These are phyloP conservation scores for Erebia palarica DNA, from an alignment of 2,888 invertebrate species.

Conservation along the genomic window DNA sequence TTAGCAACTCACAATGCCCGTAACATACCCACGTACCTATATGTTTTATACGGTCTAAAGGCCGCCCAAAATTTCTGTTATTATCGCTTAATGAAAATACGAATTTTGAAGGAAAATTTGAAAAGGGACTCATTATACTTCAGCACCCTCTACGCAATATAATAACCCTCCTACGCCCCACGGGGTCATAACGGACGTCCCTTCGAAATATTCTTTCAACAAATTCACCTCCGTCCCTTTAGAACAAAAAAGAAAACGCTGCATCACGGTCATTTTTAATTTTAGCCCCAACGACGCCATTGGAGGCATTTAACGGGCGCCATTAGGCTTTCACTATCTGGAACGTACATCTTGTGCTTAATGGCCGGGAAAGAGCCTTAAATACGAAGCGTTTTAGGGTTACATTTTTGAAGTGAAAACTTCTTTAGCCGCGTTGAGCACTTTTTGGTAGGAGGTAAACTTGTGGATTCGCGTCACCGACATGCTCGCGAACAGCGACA, in stretches of 20 bases:
- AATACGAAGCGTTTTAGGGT: conserved; percentile 27
- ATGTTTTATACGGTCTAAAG: conserved; percentile 27
- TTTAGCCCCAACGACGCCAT: conserved; percentile 78
- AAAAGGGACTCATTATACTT: conserved; percentile 75
- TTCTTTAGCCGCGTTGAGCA: no score
- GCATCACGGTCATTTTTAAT: conserved; percentile 80
- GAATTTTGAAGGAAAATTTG: conserved; percentile 61
- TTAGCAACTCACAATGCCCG: conserved; percentile 7
- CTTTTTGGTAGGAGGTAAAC: no score
- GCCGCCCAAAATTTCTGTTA: conserved; percentile 44
- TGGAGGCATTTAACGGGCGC: conserved; percentile 70
- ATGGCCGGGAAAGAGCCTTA: conserved; percentile 63
- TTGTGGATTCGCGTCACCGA: no score
- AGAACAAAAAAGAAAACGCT: conserved; percentile 77
- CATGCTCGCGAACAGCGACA: no score
- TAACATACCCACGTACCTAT: conserved; percentile 7
- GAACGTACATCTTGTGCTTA: conserved; percentile 51
- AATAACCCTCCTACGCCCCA: conserved; percentile 72
- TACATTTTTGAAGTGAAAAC: no score
- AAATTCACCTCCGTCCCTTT: conserved; percentile 63
- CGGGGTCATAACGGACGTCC: conserved; percentile 66
- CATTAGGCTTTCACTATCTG: conserved; percentile 73
- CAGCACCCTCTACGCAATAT: conserved; percentile 66
- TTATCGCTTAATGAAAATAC: conserved; percentile 60
- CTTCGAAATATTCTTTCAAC: conserved; percentile 78